Evolutionary conservation across 2,113 vertebrate species (phyloP), one percentile per base, ranked within the genome.

Genomic region (Vicugna pacos): DNA sequence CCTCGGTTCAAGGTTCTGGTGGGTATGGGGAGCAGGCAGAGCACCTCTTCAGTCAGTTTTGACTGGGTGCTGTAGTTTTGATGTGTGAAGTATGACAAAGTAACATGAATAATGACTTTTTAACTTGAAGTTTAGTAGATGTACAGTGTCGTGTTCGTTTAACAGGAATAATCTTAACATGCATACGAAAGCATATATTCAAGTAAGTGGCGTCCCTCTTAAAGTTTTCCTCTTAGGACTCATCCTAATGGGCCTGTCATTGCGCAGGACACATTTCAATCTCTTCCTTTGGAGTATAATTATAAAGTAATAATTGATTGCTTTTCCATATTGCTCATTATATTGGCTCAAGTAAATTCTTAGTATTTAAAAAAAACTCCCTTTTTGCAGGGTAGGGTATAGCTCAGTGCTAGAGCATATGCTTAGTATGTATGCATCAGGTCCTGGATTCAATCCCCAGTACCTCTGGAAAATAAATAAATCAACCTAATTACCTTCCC

Each of bases 31-130:
- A 81, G 38, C 20, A 82, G 42, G 42, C 30, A 69, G 9, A 50
- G 20, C 38, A 67, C 54, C 26, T 60, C 84, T 86, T 50, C 62
- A 73, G 20, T 69, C 50, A 28, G 3, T 35, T 42, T 79, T 72
- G 91, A 50, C 46, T 70, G 38, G 81, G 35, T 15, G 56, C n/a
- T 95, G 94, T 89, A 65, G 91, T 92, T 94, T 70, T 58, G 20
- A 76, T n/a, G 32, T 79, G 65, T 56, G 11, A 93, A 85, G n/a
- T 56, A 56, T 62, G 50, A 69, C 42, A 48, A 73, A 79, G 38
- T 62, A 87, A 35, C 7, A 35, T 8, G 12, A 60, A 64, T 64
- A 16, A 81, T 86, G 38, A 42, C 38, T 42, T 42, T 42, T 42
- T 42, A 42, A 42, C 38, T 42, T 42, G 38, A 42, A 42, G 38